A percentile compares a stretch with the other conserved stretches of the same genome.
Conservation (phyloP, 2,797 vertebrate species). For the Cichlasoma orientale region DNA sequence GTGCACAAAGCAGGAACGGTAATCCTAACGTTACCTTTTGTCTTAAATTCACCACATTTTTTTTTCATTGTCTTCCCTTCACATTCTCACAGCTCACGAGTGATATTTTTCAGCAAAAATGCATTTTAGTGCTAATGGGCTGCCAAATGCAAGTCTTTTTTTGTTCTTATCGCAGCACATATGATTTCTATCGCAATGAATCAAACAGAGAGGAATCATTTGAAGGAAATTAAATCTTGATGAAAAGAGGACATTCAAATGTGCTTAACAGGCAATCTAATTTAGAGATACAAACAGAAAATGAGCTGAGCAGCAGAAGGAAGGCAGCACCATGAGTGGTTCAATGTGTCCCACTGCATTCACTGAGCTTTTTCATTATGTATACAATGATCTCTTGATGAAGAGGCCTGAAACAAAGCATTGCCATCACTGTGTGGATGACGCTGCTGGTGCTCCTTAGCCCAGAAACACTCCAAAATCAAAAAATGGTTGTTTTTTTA, state of each 20-base stretch:
- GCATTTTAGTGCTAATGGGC: not conserved
- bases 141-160: not conserved
- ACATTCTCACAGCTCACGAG: not conserved
- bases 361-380: conserved; percentile 57
- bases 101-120: not conserved
- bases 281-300: conserved; percentile 24
- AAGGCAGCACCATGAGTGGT: not conserved
- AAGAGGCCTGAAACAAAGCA: conserved; percentile 29
- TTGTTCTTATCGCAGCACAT: not conserved
- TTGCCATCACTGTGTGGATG: conserved; percentile 11
- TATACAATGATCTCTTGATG: conserved; percentile 51
- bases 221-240: conserved; percentile 21
- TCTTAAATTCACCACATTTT: not conserved
- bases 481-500: not conserved
- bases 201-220: conserved; percentile 17
- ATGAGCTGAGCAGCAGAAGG: conserved; percentile 19
- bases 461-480: not conserved
- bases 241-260: conserved; percentile 22
- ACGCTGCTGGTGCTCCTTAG: not conserved
- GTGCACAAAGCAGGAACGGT: conserved; percentile 21
- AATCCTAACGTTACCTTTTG: not conserved
- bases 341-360: conserved; percentile 16
- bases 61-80: not conserved
- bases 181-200: conserved; percentile 4
- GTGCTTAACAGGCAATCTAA: conserved; percentile 21